Base-by-base conservation (phyloP, 2,888 invertebrate genomes). In the Drosophila nr. perissopoda region DNA sequence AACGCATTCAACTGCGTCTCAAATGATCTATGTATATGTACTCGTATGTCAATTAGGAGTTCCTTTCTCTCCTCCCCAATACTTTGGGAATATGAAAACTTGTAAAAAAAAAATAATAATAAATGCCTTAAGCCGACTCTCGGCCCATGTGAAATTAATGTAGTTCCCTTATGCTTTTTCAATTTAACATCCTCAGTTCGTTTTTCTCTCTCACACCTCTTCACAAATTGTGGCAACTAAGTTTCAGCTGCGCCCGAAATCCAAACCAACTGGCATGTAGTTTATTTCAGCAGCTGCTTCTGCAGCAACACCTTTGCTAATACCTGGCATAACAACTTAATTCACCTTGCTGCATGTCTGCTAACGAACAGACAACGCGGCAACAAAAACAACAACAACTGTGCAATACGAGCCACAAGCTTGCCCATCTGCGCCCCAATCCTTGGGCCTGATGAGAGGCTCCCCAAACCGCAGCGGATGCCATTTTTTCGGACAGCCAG, bases 321-420 rank as follows among this genome's bases (percentile, higher is more conserved):
- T 87, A 77, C 83, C 83, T 69, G 67, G 78, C 90, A 85, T 75
- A 89, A 85, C 90, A 83, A 86, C 85, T 85, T 89, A 89, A 89
- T 85, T 70, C 84, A 84, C 64, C 85, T 79, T 73, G 79, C 69
- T 61, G 64, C 53, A 34, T 69, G 78, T 78, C 75, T 63, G 68
- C 73, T 69, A 76, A 80, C 78, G 81, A 77, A 70, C 79, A 73
- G 77, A 74, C 74, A 65, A 54, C 13, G 54, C 29, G 69, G 78
- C 80, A 74, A 13, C 57, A 61, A 34, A 27, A 45, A 38, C 58
- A 53, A 31, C 56, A 60, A 31, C 45, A 45, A 25, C 45, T 45
- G 45, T 8, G 45, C 45, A 4, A 45, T 45, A 45, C 21, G 21
- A 45, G 45, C 45, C 59, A 60, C 80, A 73, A 69, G 52, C 38